Percentiles rank a stretch among this genome's conserved stretches.
Conservation (phyloP, 2,888 invertebrate genomes). For the Drosophila nigritarsus region DNA sequence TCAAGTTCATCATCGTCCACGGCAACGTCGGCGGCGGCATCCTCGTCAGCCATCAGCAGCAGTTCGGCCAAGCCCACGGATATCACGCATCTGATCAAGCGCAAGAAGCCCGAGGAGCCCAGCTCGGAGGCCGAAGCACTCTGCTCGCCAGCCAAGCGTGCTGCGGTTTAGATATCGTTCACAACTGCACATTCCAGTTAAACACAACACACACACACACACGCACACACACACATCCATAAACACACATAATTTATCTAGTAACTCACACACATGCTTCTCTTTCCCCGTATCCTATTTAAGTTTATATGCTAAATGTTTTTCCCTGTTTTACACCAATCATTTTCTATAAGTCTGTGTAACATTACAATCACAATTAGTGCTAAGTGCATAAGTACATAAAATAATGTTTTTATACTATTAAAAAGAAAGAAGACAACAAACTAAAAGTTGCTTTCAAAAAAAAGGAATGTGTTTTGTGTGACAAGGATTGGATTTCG, state of each 20-base stretch:
- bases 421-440: conserved; percentile 39
- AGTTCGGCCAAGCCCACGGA: conserved; percentile 87
- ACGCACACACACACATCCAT: conserved; percentile 32
- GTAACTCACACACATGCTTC: conserved; percentile 29
- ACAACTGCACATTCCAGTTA: conserved; percentile 69
- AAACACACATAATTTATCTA: conserved; percentile 8
- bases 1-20: conserved; percentile 50
- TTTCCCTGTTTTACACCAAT: conserved; percentile 54
- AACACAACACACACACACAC: conserved; percentile 44
- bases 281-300: conserved; percentile 41
- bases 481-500: conserved; percentile 15
- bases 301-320: conserved; percentile 51
- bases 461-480: conserved; percentile 1
- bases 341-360: conserved; percentile 73
- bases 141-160: conserved; percentile 87
- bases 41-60: conserved; percentile 85
- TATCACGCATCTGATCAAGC: conserved; percentile 92
- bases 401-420: conserved; percentile 68
- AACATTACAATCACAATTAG: conserved; percentile 78
- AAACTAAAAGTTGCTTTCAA: conserved; percentile 11
- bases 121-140: conserved; percentile 84
- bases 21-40: conserved; percentile 53
- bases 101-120: conserved; percentile 89
- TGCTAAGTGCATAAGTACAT: conserved; percentile 68
- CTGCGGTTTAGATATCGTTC: conserved; percentile 82